Conservation (phyloP, 2,113 vertebrate species). For the Ailuropoda melanoleuca region DNA sequence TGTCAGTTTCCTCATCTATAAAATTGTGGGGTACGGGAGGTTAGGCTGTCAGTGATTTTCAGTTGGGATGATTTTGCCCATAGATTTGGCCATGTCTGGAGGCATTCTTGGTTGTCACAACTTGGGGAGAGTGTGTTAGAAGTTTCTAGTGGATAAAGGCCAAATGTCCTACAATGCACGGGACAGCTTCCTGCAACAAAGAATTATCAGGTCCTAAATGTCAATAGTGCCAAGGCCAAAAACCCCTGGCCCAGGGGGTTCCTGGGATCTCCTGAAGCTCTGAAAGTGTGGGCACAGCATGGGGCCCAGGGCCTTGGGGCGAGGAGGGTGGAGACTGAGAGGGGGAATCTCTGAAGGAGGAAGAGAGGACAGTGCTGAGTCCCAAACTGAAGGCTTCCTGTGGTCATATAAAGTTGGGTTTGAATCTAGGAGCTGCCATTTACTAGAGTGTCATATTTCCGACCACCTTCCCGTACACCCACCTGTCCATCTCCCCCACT, state of each 20-base stretch:
- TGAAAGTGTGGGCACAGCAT: background rate
- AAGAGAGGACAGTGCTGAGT: background rate
- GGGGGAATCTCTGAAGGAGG: background rate
- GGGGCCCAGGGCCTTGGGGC: background rate
- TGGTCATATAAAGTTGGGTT: background rate
- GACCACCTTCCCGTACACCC: fast-evolving
- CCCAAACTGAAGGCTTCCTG: background rate
- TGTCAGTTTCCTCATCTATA: background rate
- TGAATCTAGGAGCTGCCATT: too few species aligned
- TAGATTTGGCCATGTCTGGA: background rate
- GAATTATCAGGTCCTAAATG: background rate
- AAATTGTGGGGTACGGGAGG: background rate
- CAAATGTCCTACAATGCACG: background rate
- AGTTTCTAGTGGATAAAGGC: background rate
- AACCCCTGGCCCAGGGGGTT: background rate
- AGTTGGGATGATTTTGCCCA: background rate
- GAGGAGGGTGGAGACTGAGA: slow-evolving; percentile 54
- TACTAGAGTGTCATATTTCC: background rate
- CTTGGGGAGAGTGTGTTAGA: background rate
- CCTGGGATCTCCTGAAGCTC: background rate
- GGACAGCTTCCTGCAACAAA: background rate
- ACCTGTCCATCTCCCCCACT: too few species aligned
- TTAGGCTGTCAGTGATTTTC: background rate
- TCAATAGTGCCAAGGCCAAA: background rate
- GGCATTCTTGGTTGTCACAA: background rate